A percentile compares a stretch with the other conserved stretches of the same genome.
Conservation (phyloP, 2,113 vertebrate genomes). For the Aldabrachelys gigantea region DNA sequence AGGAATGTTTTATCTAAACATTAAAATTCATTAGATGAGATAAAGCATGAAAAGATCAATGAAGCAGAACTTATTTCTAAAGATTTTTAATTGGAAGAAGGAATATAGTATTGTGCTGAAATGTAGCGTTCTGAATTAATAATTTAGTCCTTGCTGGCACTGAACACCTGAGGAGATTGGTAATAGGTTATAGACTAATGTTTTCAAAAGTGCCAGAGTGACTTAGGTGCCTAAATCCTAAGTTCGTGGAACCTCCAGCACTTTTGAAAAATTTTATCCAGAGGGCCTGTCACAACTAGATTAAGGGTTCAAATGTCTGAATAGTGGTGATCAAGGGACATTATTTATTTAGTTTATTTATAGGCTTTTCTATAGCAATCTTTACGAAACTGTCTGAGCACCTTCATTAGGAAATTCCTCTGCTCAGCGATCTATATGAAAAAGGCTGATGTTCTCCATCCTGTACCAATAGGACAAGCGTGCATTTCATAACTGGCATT, state of each 20-base stretch:
- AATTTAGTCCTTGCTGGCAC: neutral
- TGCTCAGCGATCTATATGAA: neutral
- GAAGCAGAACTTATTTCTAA: slow-evolving; percentile 22
- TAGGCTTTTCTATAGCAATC: neutral
- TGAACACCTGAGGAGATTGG: neutral
- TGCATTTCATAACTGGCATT: neutral
- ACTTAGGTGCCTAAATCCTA: neutral
- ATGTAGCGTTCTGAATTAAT: neutral
- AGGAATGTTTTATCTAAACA: neutral
- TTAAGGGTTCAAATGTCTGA: neutral
- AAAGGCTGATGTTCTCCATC: neutral
- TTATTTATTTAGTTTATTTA: neutral
- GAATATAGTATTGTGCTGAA: neutral
- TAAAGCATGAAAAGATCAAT: neutral
- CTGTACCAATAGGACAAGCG: accelerated
- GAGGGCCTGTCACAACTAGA: neutral
- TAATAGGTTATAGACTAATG: neutral
- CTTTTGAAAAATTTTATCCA: slow-evolving; percentile 18
- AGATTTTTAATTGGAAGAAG: neutral
- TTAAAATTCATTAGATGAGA: neutral
- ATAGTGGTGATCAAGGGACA: neutral
- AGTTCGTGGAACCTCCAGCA: neutral
- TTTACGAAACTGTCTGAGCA: neutral
- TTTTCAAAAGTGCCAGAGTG: neutral
- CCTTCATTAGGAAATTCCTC: accelerated